A percentile compares a stretch with the other conserved stretches of the same genome.
These are phyloP conservation scores for Pseudochromis fuscus DNA, from an alignment of 2,797 vertebrate species.

Conservation along the genomic window DNA sequence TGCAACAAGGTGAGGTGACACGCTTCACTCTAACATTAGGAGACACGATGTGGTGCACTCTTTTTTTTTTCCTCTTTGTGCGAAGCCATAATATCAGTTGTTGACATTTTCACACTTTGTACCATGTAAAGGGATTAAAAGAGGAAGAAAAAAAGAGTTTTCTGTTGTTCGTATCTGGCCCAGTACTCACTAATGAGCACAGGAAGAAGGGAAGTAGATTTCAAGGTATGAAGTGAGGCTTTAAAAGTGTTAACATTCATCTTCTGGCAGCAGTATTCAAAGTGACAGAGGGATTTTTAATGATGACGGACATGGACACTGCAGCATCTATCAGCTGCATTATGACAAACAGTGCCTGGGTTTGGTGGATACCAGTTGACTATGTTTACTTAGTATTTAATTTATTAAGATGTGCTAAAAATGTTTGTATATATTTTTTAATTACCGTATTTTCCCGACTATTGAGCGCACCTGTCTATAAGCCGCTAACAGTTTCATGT, in stretches of 20 bases:
- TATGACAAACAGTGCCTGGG: constrained; percentile 8
- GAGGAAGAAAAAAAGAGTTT: not conserved
- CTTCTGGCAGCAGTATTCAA: constrained; percentile 1
- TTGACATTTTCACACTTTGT: constrained; percentile 32
- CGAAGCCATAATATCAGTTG: not conserved
- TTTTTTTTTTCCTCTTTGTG: not conserved
- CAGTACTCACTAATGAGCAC: constrained; percentile 22
- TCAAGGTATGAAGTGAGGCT: constrained; percentile 11
- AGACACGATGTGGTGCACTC: not conserved
- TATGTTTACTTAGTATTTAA: constrained; percentile 20
- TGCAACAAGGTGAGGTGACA: constrained; percentile 10
- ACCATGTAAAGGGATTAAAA: not conserved
- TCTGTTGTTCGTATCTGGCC: not conserved
- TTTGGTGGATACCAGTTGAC: constrained; percentile 1
- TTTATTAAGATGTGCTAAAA: constrained; percentile 15
- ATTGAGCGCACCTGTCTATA: too few relatives aligned
- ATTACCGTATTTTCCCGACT: too few relatives aligned
- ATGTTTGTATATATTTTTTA: too few relatives aligned
- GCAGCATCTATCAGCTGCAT: constrained; percentile 12
- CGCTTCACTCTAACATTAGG: too few relatives aligned
- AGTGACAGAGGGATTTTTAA: constrained; percentile 14
- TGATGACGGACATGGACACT: constrained; percentile 4
- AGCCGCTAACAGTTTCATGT: too few relatives aligned
- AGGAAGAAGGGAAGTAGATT: not conserved
- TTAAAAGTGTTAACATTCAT: constrained; percentile 10